Evolutionary conservation across 2,888 invertebrate species (phyloP).

Genomic region (Timandra comae): DNA sequence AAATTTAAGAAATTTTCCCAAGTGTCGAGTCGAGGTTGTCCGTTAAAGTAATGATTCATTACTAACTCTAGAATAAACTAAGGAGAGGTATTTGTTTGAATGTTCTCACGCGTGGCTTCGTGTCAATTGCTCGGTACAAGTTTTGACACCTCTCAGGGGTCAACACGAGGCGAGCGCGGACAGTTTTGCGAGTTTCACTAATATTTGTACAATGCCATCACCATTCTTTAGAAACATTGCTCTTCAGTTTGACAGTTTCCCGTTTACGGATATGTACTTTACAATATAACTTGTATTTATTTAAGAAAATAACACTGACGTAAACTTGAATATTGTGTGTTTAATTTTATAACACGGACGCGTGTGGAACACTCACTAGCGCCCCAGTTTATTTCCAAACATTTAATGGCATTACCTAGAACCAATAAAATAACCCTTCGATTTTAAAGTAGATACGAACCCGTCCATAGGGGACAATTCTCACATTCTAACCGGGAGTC

Average conservation of each 20-base stretch:
- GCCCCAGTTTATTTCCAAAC: conserved; percentile 11
- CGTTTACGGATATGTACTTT: conserved; percentile 4
- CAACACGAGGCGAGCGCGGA: conserved; percentile 38
- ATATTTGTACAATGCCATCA: conserved; percentile 55
- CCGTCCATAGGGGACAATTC: conserved; percentile 38
- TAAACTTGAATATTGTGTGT: background rate
- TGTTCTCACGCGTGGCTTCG: conserved; percentile 68
- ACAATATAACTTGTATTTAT: background rate
- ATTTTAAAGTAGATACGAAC: conserved; percentile 45
- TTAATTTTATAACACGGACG: conserved; percentile 1
- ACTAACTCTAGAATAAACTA: conserved; percentile 66
- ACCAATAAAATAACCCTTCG: conserved; percentile 40
- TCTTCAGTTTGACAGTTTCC: conserved; percentile 30
- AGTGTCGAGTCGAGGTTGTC: conserved; percentile 42
- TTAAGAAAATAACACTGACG: background rate
- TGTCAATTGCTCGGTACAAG: conserved; percentile 61
- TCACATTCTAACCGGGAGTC: conserved; percentile 47
- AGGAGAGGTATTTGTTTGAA: conserved; percentile 67
- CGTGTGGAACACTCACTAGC: conserved; percentile 3
- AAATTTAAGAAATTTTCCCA: conserved; percentile 44
- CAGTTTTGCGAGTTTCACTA: conserved; percentile 52
- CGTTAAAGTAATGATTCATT: conserved; percentile 73
- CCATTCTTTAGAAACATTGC: conserved; percentile 36
- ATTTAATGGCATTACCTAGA: conserved; percentile 21
- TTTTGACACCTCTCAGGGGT: conserved; percentile 67